These are phyloP conservation scores for Macropus fuliginosus DNA, from an alignment of 2,797 vertebrate species.

Conservation along the genomic window DNA sequence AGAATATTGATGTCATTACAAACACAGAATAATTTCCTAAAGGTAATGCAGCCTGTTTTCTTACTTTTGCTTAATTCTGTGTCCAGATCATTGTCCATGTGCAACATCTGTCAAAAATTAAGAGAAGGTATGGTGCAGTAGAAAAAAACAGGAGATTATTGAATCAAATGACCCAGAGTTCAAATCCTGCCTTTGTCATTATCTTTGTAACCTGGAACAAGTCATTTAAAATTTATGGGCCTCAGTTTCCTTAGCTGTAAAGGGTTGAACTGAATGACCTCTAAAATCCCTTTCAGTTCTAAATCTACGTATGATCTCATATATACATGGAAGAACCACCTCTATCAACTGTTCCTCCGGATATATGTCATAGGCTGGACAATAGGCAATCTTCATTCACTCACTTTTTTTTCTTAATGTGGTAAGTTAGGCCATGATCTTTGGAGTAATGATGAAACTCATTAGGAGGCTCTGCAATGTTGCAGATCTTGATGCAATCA, in stretches of 20 bases:
- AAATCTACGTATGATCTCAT: background rate
- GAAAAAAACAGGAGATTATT: background rate
- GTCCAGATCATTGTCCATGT: background rate
- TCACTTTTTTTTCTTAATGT: background rate
- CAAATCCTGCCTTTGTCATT: background rate
- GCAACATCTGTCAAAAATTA: background rate
- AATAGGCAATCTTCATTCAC: background rate
- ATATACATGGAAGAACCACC: background rate
- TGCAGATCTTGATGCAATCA: conserved; percentile 1
- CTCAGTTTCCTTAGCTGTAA: background rate
- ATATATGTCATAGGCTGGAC: background rate
- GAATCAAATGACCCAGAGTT: background rate
- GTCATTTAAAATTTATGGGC: background rate
- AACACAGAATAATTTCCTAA: background rate
- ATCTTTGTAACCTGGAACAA: background rate
- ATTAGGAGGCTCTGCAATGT: background rate
- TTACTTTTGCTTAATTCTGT: background rate
- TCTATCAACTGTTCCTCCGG: background rate
- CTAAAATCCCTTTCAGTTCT: background rate
- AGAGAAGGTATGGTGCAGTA: background rate
- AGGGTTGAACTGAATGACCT: background rate
- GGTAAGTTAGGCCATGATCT: background rate
- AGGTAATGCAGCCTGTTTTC: background rate
- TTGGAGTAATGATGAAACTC: background rate
- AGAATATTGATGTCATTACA: background rate